Evolutionary conservation across 2,113 vertebrate genomes (phyloP).

Genomic region (Ailuropoda melanoleuca): DNA sequence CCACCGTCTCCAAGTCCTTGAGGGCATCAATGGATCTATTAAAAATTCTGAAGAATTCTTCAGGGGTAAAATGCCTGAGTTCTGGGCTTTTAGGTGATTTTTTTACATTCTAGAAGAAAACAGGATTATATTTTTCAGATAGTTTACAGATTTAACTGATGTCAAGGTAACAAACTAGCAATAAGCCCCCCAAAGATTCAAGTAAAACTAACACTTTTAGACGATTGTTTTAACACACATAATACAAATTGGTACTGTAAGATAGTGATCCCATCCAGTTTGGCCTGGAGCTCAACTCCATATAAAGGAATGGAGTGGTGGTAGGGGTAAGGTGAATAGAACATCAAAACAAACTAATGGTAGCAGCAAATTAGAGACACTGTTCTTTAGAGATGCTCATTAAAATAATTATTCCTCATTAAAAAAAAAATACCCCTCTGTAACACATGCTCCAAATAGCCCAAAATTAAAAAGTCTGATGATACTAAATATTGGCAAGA

Average conservation of each 20-base stretch:
- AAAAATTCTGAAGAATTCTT: conserved; percentile 87
- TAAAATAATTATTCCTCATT: neutral
- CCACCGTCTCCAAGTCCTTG: conserved; percentile 81
- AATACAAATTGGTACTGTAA: neutral
- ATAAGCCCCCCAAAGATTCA: neutral
- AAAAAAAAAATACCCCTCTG: neutral
- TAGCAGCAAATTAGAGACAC: neutral
- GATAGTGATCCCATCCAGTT: neutral
- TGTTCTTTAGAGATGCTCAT: neutral
- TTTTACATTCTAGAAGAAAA: conserved; percentile 81
- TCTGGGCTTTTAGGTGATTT: conserved; percentile 80
- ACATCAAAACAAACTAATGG: neutral
- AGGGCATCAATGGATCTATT: conserved; percentile 86
- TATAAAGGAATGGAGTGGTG: neutral
- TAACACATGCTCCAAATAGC: neutral
- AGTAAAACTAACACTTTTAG: neutral
- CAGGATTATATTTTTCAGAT: conserved; percentile 13
- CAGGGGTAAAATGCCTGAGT: conserved; percentile 82
- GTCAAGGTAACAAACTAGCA: neutral
- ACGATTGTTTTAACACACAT: neutral
- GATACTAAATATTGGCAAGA: neutral
- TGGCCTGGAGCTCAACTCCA: neutral
- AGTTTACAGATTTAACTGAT: neutral
- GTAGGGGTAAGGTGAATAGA: neutral
- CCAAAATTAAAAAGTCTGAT: neutral